phyloP scores from a whole-genome alignment of 2,888 invertebrate species.

The Idaea aversata region DNA sequence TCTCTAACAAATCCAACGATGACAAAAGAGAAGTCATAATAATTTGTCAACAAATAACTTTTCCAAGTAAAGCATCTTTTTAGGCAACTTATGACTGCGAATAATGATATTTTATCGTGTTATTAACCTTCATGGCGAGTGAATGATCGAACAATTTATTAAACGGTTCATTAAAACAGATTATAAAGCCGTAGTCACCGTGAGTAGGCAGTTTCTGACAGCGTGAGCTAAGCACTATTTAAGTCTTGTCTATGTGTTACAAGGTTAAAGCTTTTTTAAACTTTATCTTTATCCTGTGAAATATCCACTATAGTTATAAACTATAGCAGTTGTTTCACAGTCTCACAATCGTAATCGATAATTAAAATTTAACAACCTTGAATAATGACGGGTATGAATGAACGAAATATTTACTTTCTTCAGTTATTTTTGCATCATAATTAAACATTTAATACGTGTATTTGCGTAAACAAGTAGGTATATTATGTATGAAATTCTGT shows the following conservation, averaged over 20 bases:
- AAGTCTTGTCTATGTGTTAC: background rate
- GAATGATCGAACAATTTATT: slow-evolving; percentile 21
- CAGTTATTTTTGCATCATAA: background rate
- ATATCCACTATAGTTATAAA: background rate
- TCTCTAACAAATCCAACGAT: too few relatives aligned
- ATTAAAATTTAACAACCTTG: background rate
- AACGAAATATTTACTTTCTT: slow-evolving; percentile 4
- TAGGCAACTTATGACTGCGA: background rate
- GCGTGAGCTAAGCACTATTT: slow-evolving; percentile 17
- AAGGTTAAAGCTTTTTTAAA: slow-evolving; percentile 4
- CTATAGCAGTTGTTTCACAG: too few relatives aligned
- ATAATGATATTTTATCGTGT: slow-evolving; percentile 10
- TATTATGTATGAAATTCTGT: slow-evolving; percentile 3
- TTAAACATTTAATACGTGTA: background rate
- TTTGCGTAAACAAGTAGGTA: background rate
- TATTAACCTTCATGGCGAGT: slow-evolving; percentile 23
- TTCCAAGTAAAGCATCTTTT: background rate
- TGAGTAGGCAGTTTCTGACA: slow-evolving; percentile 25
- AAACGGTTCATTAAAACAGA: slow-evolving; percentile 17
- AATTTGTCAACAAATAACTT: background rate
- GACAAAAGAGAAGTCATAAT: background rate
- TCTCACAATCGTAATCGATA: background rate
- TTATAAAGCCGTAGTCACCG: slow-evolving; percentile 19
- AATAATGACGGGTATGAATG: background rate
- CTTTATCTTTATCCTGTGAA: background rate